Evolutionary conservation across 35 echinoderm and acorn worm species (phyloP), one percentile per base, ranked within the genome.

Genomic region (Heliocidaris tuberculata): DNA sequence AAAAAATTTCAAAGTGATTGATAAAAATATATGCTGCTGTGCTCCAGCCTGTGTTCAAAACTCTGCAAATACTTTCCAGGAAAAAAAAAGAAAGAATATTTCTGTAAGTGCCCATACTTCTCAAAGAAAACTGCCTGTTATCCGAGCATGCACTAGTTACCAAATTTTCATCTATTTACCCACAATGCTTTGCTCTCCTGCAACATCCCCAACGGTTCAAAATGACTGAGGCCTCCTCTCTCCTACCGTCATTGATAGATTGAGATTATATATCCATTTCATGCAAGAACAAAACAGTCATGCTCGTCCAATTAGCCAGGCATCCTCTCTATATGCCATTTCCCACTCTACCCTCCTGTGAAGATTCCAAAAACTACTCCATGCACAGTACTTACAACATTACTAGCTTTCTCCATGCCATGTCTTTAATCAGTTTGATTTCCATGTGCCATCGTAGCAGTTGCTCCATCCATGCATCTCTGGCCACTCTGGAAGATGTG

Each of bases 121-220:
- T 78, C 21, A 78, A 78, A 78, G 65, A 24, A 78, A 56, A 78
- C 65, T 78, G 65, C 65, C 65, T 78, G 65, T 78, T 27, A 78
- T 78, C 65, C 65, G 65, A 78, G 65, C 65, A 78, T 78, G 65
- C 65, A 78, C 4, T 78, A 78, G 65, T 78, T 78, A 78, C 65
- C 65, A 78, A 78, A 78, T 78, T 78, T 27, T 78, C 65, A 78
- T 78, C 65, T 78, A 78, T 78, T 78, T 78, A 78, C 65, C 65
- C 65, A 78, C 65, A 78, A 78, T 78, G 65, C 65, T 78, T 78
- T 27, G 65, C 65, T 78, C 65, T 78, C 65, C 65, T 78, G 60
- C 60, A 70, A 70, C 60, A 70, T 70, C 60, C 60, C 24, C 5
- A 70, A 70, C 6, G 60, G 60, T 70, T n/a, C 65, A n/a, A 78